Base-by-base conservation (phyloP, 2,888 invertebrate genomes). In the Tetragnatha montana region DNA sequence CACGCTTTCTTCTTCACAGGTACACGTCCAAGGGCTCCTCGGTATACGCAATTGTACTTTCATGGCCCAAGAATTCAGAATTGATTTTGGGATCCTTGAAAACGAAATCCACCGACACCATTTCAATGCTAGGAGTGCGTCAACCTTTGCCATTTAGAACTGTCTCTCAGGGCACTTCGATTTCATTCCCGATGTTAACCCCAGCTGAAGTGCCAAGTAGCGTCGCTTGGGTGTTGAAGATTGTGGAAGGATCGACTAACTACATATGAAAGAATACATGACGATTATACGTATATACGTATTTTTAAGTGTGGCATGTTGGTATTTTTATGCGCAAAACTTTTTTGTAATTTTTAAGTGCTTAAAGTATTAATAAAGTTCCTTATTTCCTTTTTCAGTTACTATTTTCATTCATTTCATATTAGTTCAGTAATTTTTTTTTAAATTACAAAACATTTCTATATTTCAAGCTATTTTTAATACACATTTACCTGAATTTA, bases 1-100 rank as follows among this genome's bases (percentile, higher is more conserved):
- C 35, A 35, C 35, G 35, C 19, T 19, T 6, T 8, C 70, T 75
- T 80, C 68, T 50, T 85, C 91, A 88, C 88, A 92, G 93, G 92
- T 92, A 92, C 90, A 93, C 93, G 0, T 91, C 91, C 10, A 92
- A 92, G 82, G 87, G 91, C 71, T 7, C 19, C 0, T 69, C 89
- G 12, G 93, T 93, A 1, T 94, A 93, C 91, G 93, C 93, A 6
- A 93, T 93, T 47, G 91, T 93, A 6, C 91, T 93, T 10, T 91
- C 92, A 49, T 93, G 93, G 93, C 93, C 94, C 12, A 89, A 90
- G n/a, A 79, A 85, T 21, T 82, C 81, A n/a, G 47, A 78, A 6
- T 19, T 91, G 8, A 47, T 17, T 14, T 60, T 91, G 8, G 84
- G 73, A 49, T 78, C 81, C 0, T 49, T 89, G 19, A 60, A 60